A percentile compares a stretch with the other conserved stretches of the same genome.
phyloP scores from a whole-genome alignment of 2,113 vertebrate genomes.

The Zosterops japonicus region DNA sequence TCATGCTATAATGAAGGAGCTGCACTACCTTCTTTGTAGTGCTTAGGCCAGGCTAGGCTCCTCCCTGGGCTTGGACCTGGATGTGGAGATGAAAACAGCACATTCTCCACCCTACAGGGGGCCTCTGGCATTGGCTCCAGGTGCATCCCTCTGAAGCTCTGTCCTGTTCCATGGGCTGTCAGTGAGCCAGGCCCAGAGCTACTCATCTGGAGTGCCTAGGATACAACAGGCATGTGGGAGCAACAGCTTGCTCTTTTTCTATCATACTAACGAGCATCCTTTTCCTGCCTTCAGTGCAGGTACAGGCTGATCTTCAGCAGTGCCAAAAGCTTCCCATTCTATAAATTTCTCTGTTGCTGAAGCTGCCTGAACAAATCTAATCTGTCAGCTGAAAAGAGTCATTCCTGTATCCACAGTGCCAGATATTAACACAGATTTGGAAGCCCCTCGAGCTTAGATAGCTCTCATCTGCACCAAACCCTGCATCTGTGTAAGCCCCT shows the following conservation, averaged over 20 bases:
- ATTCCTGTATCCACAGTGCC: neutral
- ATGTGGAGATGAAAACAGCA: neutral
- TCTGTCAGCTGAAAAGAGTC: neutral
- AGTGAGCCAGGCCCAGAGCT: neutral
- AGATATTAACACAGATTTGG: neutral
- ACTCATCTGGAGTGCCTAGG: accelerated
- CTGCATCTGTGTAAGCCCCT: neutral
- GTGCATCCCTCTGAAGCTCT: neutral
- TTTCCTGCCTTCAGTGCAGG: neutral
- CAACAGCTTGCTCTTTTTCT: neutral
- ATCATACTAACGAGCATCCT: neutral
- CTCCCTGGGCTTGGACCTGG: neutral
- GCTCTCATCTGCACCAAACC: neutral
- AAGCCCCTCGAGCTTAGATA: neutral
- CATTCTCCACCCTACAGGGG: accelerated
- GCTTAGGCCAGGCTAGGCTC: neutral
- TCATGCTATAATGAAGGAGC: neutral
- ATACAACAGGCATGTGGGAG: neutral
- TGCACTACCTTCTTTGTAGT: neutral
- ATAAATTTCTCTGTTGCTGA: neutral
- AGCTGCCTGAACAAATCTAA: neutral
- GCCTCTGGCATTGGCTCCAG: neutral
- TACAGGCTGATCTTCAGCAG: neutral
- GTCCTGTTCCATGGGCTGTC: neutral
- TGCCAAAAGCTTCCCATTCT: neutral